Percentiles rank a stretch among this genome's conserved stretches.
Conservation (phyloP, 2,113 vertebrate species). For the Sturnira hondurensis region DNA sequence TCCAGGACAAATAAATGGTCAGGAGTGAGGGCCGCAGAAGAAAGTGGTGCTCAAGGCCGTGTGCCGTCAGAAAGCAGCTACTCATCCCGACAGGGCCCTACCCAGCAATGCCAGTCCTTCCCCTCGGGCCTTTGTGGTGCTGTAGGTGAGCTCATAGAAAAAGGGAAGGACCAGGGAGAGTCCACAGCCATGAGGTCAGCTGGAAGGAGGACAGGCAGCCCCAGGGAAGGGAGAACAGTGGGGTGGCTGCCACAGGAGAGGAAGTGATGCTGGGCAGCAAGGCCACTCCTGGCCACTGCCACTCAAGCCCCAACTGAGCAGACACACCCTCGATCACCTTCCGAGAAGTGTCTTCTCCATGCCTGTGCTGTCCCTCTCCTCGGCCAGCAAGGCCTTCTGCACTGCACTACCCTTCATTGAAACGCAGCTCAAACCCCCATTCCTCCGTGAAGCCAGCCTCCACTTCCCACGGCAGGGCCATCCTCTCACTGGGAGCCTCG, state of each 20-base stretch:
- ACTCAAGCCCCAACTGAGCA: not conserved
- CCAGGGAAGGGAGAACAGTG: not conserved
- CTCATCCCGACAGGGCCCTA: not conserved
- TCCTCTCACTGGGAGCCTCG: not conserved
- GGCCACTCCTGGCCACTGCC: not conserved
- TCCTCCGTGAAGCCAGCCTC: not conserved
- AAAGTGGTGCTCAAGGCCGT: not conserved
- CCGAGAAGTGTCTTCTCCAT: not conserved
- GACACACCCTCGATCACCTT: not conserved
- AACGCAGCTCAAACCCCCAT: not conserved
- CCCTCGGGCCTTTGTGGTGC: not conserved
- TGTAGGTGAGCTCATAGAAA: not conserved
- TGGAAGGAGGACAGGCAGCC: not conserved
- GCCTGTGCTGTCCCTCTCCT: not conserved
- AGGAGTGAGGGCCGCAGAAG: not conserved
- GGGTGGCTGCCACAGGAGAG: not conserved
- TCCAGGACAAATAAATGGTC: not conserved
- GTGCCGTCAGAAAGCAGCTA: not conserved
- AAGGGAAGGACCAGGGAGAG: not conserved
- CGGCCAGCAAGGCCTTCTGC: no score
- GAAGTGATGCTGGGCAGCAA: not conserved
- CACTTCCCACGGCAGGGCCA: accelerated
- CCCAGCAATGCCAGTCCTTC: not conserved
- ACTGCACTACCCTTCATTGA: not conserved
- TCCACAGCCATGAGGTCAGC: accelerated